Conservation (phyloP, 2,888 invertebrate species). For the Nudaria mundana region DNA sequence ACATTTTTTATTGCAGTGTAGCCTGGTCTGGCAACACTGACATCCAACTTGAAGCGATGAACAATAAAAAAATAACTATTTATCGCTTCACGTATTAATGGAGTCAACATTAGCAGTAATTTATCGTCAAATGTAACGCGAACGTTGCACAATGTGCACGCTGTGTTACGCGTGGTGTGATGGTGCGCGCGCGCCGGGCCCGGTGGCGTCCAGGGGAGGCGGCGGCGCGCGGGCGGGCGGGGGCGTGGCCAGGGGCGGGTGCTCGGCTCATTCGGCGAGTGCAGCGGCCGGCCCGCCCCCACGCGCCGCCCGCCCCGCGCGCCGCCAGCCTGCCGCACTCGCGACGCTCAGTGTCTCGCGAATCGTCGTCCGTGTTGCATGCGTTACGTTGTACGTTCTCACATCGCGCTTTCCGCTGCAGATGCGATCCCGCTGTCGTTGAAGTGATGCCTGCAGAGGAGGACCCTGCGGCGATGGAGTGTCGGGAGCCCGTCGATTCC, state of each 20-base stretch:
- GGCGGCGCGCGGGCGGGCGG: slow-evolving; percentile 29
- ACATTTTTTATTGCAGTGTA: not conserved
- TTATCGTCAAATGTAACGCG: slow-evolving; percentile 31
- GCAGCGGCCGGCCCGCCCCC: slow-evolving; percentile 51
- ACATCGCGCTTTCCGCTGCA: slow-evolving; percentile 59
- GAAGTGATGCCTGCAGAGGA: slow-evolving; percentile 75
- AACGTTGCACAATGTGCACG: slow-evolving; percentile 19
- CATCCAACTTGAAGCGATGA: slow-evolving; percentile 6
- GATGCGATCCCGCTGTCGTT: slow-evolving; percentile 64
- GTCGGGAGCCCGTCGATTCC: slow-evolving; percentile 74
- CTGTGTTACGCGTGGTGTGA: slow-evolving; percentile 8
- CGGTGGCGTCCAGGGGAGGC: slow-evolving; percentile 14
- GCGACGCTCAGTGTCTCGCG: slow-evolving; percentile 64
- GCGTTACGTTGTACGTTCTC: slow-evolving; percentile 52
- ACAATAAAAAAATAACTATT: slow-evolving; percentile 21
- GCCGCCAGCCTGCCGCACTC: slow-evolving; percentile 43
- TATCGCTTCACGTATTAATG: slow-evolving; percentile 22
- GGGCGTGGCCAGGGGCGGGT: slow-evolving; percentile 34
- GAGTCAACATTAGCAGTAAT: slow-evolving; percentile 31
- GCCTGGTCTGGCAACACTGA: not conserved
- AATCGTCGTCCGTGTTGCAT: slow-evolving; percentile 56
- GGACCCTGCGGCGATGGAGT: slow-evolving; percentile 71
- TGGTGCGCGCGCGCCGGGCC: slow-evolving; percentile 24
- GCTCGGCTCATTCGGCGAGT: slow-evolving; percentile 35
- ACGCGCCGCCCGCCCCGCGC: slow-evolving; percentile 42